Evolutionary conservation across 53 echinoderm and acorn worm species (phyloP), one percentile per base, ranked within the genome.

Genomic region (Crossaster papposus): DNA sequence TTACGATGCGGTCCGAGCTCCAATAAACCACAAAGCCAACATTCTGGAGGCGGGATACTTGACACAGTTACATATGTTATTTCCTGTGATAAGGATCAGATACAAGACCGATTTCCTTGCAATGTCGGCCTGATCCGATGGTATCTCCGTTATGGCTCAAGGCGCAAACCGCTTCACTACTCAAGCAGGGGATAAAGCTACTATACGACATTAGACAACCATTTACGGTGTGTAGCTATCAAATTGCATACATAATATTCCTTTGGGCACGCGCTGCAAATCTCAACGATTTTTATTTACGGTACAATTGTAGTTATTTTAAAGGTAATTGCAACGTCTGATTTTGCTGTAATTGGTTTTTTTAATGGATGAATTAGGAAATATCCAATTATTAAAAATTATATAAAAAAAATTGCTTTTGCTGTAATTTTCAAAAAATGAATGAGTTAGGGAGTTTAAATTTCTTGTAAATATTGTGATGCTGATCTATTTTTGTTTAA

Each of bases 41-140:
- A 58, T 79, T 26, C 23, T 33, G 35, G 30, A 81, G 62, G 81
- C 10, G 55, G 22, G 63, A 30, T 31, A 63, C 31, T 30, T 64
- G 81, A 81, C 81, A 81, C 81, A 81, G 64, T 81, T 81, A 81
- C 81, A 81, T 81, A 64, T 81, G 81, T 81, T 58, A 81, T 63
- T 81, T 81, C 54, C 72, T 52, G 30, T 53, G 84, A 84, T 84
- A 84, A 51, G 36, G 50, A 84, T 84, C 84, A 72, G 70, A 12
- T 68, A 84, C 84, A 73, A 84, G 22, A 29, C 37, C 37, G 26
- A 84, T 44, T 72, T 73, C 73, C 72, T 44, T 63, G 72, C n/a
- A n/a, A n/a, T n/a, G 53, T 51, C 1, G 65, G n/a, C 18, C 4
- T 38, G 84, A 84, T 30, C 4, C 70, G 84, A 84, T 84, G 20